Evolutionary conservation across 2,113 vertebrate species (phyloP).

Genomic region (Strigops habroptila): DNA sequence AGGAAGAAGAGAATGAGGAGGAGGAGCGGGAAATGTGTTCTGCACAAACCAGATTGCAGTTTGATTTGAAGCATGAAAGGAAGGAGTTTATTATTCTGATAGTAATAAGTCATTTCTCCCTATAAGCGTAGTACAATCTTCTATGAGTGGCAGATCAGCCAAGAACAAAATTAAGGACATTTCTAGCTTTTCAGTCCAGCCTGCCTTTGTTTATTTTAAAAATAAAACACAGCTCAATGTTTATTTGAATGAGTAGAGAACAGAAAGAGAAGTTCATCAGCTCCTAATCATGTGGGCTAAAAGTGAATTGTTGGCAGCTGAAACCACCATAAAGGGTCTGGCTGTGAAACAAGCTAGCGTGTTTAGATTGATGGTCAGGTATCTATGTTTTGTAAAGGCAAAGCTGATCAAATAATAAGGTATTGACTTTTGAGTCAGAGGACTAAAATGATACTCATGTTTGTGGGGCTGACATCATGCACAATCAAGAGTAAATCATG

Average conservation of each 20-base stretch:
- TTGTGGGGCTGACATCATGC: background rate
- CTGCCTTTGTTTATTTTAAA: conserved; percentile 45
- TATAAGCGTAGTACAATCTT: conserved; percentile 34
- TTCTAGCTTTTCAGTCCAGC: conserved; percentile 29
- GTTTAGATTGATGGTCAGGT: background rate
- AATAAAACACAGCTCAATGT: conserved; percentile 14
- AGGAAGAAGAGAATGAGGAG: conserved; percentile 60
- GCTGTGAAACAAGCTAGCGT: background rate
- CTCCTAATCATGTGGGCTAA: background rate
- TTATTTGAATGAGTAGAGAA: conserved; percentile 39
- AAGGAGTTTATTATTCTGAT: conserved; percentile 63
- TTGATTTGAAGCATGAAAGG: conserved; percentile 57
- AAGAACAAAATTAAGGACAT: conserved; percentile 43
- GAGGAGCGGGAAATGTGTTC: conserved; percentile 48
- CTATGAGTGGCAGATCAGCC: conserved; percentile 11
- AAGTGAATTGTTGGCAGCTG: background rate
- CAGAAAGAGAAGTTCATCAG: conserved; percentile 23
- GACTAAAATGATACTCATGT: background rate
- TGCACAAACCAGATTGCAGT: conserved; percentile 45
- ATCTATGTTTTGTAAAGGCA: background rate
- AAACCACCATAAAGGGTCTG: background rate
- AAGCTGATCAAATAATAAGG: background rate
- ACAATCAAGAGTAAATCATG: background rate
- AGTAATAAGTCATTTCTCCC: conserved; percentile 57
- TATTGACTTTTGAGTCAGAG: background rate